phyloP scores from a whole-genome alignment of 1,140 invertebrate species.

The Tetramorium parvispinum region DNA sequence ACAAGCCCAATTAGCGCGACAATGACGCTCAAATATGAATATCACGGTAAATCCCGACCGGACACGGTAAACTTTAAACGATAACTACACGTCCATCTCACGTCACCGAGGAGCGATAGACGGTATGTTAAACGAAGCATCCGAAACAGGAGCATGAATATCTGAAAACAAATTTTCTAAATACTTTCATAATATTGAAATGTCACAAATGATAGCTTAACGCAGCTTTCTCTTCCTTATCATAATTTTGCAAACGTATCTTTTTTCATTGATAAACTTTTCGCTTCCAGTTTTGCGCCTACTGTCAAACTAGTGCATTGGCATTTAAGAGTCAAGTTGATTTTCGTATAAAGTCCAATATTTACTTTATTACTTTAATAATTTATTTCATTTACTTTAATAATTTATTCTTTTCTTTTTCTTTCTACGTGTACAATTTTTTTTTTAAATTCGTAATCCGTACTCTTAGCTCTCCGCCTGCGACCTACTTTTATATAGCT shows the following conservation, averaged over 20 bases:
- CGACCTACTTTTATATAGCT: too few relatives aligned
- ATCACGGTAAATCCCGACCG: background rate
- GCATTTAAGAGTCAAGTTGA: too few relatives aligned
- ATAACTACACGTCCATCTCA: background rate
- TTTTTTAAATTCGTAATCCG: too few relatives aligned
- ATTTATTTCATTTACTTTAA: too few relatives aligned
- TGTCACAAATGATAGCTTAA: background rate
- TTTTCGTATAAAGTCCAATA: too few relatives aligned
- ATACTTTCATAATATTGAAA: background rate
- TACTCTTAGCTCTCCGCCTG: too few relatives aligned
- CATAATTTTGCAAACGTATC: background rate
- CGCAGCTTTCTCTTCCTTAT: background rate
- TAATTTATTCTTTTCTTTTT: too few relatives aligned
- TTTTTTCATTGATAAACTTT: too few relatives aligned
- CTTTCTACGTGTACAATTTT: too few relatives aligned
- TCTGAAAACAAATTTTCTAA: background rate
- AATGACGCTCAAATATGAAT: constrained; percentile 6
- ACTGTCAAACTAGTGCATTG: too few relatives aligned
- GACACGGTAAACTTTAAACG: background rate
- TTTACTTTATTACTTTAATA: too few relatives aligned
- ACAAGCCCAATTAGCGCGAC: background rate
- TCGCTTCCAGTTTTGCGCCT: too few relatives aligned
- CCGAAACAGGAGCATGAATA: background rate
- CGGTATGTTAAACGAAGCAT: background rate
- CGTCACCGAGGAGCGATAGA: background rate